Evolutionary conservation across 2,888 invertebrate species (phyloP).

Genomic region (Monoplex corrugatus): DNA sequence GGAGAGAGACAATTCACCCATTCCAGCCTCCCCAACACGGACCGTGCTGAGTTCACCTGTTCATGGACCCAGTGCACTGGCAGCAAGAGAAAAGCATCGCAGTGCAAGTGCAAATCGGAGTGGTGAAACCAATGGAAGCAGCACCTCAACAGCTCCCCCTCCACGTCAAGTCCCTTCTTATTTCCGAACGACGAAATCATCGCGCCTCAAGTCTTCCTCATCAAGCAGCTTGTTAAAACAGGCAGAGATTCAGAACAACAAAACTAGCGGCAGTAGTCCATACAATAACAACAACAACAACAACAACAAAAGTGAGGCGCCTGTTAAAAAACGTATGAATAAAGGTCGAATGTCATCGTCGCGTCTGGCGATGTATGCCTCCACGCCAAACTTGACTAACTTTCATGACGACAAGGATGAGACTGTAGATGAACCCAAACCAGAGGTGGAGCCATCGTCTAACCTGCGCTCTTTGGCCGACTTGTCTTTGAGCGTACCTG

Average conservation of each 20-base stretch:
- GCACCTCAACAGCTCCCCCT: constrained; percentile 3
- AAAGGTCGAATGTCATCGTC: constrained; percentile 49
- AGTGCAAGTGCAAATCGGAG: neutral
- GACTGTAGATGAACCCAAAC: constrained; percentile 56
- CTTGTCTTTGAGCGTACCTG: constrained; percentile 62
- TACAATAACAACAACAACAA: neutral
- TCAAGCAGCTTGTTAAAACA: constrained; percentile 29
- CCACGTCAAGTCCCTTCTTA: constrained; percentile 53
- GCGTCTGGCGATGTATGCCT: constrained; percentile 65
- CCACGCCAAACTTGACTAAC: constrained; percentile 67
- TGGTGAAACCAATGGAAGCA: neutral
- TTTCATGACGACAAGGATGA: constrained; percentile 49
- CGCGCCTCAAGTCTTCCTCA: constrained; percentile 49
- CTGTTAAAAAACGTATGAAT: constrained; percentile 1
- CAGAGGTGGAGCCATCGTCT: constrained; percentile 41
- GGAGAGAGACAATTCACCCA: constrained; percentile 34
- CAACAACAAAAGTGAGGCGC: neutral
- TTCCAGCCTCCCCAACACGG: constrained; percentile 14
- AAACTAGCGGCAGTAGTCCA: neutral
- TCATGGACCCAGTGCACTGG: neutral
- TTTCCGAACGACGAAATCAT: constrained; percentile 54
- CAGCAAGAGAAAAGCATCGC: constrained; percentile 34
- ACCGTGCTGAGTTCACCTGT: neutral
- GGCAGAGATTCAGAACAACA: constrained; percentile 10
- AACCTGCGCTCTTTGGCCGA: constrained; percentile 58